phyloP scores from a whole-genome alignment of 2,113 vertebrate species.

The Rattus norvegicus region DNA sequence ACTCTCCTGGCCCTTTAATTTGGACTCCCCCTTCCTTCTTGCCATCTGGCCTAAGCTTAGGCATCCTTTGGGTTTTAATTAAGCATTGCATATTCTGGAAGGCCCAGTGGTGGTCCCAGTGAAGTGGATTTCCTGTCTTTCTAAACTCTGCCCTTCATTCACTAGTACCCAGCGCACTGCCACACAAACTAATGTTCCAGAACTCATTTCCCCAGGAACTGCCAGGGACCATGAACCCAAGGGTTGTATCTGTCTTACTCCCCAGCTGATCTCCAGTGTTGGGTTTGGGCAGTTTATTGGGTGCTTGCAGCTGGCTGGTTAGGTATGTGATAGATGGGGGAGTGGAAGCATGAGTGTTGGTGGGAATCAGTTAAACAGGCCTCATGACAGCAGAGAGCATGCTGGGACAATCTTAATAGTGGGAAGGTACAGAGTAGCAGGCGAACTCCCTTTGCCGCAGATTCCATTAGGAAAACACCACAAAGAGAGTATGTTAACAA shows the following conservation, averaged over 20 bases:
- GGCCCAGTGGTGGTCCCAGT: not conserved
- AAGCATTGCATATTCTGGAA: not conserved
- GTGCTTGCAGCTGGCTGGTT: not conserved
- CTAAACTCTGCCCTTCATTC: not conserved
- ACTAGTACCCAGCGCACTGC: not conserved
- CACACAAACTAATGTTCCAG: not conserved
- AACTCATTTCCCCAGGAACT: not conserved
- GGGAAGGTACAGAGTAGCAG: not conserved
- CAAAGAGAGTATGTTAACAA: conserved; percentile 9
- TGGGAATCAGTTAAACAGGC: not conserved
- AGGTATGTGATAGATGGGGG: not conserved
- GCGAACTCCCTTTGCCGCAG: not conserved
- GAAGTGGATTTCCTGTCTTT: not conserved
- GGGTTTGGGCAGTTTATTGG: not conserved
- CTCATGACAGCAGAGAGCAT: not conserved
- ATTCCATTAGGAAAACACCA: conserved; percentile 53
- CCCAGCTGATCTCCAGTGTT: not conserved
- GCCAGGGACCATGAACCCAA: too few species aligned
- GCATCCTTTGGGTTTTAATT: not conserved
- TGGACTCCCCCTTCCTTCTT: not conserved
- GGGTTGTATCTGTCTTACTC: not conserved
- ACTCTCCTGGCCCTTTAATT: not conserved
- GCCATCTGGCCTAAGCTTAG: not conserved
- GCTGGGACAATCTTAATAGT: not conserved
- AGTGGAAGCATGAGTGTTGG: not conserved